These are phyloP conservation scores for Sweltsa coloradensis DNA, from an alignment of 1,140 invertebrate genomes.

Conservation along the genomic window DNA sequence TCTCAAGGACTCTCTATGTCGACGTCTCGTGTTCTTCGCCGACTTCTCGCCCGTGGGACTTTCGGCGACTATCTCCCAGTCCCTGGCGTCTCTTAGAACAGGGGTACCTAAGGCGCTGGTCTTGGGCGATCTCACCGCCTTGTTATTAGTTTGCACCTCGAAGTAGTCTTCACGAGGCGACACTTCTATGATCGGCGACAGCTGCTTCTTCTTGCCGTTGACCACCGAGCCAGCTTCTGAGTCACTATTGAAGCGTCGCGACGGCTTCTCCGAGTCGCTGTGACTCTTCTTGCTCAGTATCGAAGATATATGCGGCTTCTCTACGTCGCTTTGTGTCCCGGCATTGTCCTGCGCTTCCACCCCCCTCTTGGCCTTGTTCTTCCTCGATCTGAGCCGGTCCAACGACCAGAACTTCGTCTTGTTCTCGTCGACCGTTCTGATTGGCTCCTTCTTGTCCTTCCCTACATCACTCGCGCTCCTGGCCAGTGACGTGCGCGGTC, in stretches of 20 bases:
- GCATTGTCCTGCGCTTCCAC: too few species aligned
- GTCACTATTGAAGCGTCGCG: slow-evolving; percentile 2
- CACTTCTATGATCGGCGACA: slow-evolving; percentile 65
- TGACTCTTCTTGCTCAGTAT: slow-evolving; percentile 12
- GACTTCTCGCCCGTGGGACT: too few species aligned
- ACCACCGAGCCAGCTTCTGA: slow-evolving; percentile 1
- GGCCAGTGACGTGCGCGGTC: not conserved
- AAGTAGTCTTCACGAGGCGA: slow-evolving; percentile 54
- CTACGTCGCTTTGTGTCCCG: too few species aligned
- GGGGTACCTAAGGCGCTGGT: slow-evolving; percentile 10
- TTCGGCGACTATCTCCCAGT: not conserved
- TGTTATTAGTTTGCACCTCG: slow-evolving; percentile 26
- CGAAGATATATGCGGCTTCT: too few species aligned
- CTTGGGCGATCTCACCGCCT: slow-evolving; percentile 20
- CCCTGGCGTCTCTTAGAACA: slow-evolving; percentile 10
- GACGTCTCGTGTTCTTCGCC: slow-evolving; percentile 1
- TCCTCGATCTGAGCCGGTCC: not conserved
- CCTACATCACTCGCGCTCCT: slow-evolving; percentile 8
- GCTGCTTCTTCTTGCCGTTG: slow-evolving; percentile 38
- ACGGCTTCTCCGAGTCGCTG: slow-evolving; percentile 8
- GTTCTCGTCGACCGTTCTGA: too few species aligned
- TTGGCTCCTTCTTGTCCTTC: too few species aligned
- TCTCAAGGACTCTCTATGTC: too few species aligned
- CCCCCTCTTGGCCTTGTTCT: not conserved
- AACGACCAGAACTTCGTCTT: slow-evolving; percentile 5